Evolutionary conservation across 2,113 vertebrate genomes (phyloP).

Genomic region (Sarotherodon lohbergeri): DNA sequence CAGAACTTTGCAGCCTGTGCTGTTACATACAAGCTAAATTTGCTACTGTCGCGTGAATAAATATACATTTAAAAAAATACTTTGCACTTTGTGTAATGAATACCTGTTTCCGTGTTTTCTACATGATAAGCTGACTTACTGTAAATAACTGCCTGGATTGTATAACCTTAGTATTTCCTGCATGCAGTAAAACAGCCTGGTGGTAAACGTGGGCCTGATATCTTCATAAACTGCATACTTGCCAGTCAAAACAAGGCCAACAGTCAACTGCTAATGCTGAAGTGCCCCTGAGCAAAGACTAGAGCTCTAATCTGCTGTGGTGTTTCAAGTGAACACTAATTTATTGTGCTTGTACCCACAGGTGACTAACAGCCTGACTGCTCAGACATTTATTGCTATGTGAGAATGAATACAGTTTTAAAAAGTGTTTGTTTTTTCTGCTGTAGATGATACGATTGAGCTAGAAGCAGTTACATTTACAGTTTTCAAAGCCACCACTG

Average conservation of each 20-base stretch:
- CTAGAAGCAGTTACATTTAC: neutral
- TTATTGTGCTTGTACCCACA: neutral
- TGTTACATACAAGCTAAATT: neutral
- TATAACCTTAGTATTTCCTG: neutral
- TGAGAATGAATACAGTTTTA: neutral
- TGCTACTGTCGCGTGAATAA: neutral
- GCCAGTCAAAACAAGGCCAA: neutral
- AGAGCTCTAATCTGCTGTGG: neutral
- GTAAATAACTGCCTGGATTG: neutral
- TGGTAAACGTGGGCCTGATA: neutral
- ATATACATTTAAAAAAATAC: rapidly evolving
- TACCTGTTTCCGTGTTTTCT: neutral
- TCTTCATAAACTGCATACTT: neutral
- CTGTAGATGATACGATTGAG: neutral
- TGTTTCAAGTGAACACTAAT: neutral
- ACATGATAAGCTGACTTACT: neutral
- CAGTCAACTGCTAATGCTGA: neutral
- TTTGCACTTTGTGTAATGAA: neutral
- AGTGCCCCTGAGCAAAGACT: neutral
- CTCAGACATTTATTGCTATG: neutral
- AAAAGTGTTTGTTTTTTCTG: neutral
- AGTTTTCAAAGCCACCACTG: neutral
- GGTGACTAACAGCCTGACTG: neutral
- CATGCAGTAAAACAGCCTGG: neutral
- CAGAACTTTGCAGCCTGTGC: neutral